Evolutionary conservation across 2,797 vertebrate genomes (phyloP), one percentile per base, ranked within the genome.

Genomic region (Anguilla pacifica): DNA sequence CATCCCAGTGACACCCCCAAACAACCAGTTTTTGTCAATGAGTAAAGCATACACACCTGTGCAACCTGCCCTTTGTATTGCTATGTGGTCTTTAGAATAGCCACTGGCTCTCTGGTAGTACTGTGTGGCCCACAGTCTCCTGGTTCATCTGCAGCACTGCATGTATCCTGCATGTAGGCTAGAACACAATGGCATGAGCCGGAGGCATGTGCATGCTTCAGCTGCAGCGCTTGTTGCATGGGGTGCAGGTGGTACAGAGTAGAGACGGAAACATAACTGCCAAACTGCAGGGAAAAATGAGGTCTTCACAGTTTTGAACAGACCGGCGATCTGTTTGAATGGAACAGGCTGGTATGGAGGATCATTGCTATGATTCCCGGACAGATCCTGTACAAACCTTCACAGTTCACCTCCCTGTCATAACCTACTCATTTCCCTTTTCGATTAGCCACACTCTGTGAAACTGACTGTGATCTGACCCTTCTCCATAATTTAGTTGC

Each of bases 401-500:
- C 2, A 92, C 90, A 39, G 72, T 39, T 39, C 6, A 43, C 4
- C 72, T 77, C 72, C 46, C 28, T 55, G 25, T 49, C 28, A 28
- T 61, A 39, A 43, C 9, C 59, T 87, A 83, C 85, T 90, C 89
- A 92, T 89, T 90, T 90, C 91, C 39, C 85, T 88, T 87, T 55
- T 74, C 88, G 83, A 90, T 91, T 57, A 85, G 57, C 39, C 64
- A 49, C 90, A 88, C 91, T 92, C 91, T 35, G 31, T 6, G 31
- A 93, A 89, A 90, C 39, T 95, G 93, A 94, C 94, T 95, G 92
- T 93, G 91, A 92, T 91, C 55, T 91, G 93, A 91, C 92, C 87
- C 59, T 90, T 90, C 0, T 35, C 89, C 61, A 70, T 86, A 88
- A 88, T 89, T 89, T 89, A 85, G 90, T 46, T 86, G 88, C 74